Percentiles rank a stretch among this genome's conserved stretches.
These are phyloP conservation scores for Sarcophaga carnaria DNA, from an alignment of 2,888 invertebrate species.

Conservation along the genomic window DNA sequence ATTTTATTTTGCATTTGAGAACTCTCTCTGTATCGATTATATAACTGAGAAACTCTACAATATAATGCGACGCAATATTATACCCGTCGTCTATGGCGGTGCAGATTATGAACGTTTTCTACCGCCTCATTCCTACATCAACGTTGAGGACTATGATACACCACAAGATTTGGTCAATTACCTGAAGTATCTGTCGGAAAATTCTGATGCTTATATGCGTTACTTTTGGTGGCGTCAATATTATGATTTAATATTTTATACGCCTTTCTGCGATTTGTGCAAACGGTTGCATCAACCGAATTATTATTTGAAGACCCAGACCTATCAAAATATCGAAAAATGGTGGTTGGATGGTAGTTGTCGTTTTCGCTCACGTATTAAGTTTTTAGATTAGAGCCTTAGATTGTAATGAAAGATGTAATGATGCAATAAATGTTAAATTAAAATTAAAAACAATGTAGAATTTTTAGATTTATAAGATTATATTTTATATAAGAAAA, in stretches of 20 bases:
- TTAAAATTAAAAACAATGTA: neutral
- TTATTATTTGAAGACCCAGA: slow-evolving; percentile 73
- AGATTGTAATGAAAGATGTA: neutral
- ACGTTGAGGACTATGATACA: slow-evolving; percentile 85
- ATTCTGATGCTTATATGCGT: slow-evolving; percentile 84
- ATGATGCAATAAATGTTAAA: neutral
- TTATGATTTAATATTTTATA: slow-evolving; percentile 80
- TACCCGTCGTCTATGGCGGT: slow-evolving; percentile 88
- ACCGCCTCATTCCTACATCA: slow-evolving; percentile 86
- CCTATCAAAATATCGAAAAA: slow-evolving; percentile 76
- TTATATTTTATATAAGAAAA: no score
- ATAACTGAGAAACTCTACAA: slow-evolving; percentile 85
- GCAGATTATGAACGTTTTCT: slow-evolving; percentile 84
- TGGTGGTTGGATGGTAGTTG: slow-evolving; percentile 80
- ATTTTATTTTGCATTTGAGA: slow-evolving; percentile 87
- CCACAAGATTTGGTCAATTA: slow-evolving; percentile 84
- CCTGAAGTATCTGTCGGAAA: slow-evolving; percentile 80
- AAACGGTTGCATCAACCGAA: slow-evolving; percentile 75
- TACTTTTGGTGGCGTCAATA: slow-evolving; percentile 86
- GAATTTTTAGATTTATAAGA: neutral
- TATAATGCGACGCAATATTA: slow-evolving; percentile 80
- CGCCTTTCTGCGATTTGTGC: slow-evolving; percentile 79
- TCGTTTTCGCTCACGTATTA: slow-evolving; percentile 74
- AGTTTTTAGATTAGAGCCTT: slow-evolving; percentile 57
- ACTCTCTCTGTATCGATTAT: slow-evolving; percentile 87